Evolutionary conservation across 2,797 vertebrate species (phyloP).

Genomic region (Pterois miles): DNA sequence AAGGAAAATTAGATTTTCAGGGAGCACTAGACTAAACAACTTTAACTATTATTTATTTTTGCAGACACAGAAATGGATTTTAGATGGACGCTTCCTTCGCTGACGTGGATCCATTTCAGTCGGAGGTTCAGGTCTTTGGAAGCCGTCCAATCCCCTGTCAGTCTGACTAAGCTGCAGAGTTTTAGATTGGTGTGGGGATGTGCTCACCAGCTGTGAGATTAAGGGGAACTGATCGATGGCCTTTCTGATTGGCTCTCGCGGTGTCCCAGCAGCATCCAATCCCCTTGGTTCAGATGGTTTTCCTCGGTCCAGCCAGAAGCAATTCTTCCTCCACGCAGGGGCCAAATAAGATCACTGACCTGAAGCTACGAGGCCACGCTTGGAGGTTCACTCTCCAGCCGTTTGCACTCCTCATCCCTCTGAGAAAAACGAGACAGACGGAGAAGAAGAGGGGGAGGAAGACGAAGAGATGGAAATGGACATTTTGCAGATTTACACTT

Average conservation of each 20-base stretch:
- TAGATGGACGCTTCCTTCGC: slow-evolving; percentile 12
- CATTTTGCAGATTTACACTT: not conserved
- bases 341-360: slow-evolving; percentile 90
- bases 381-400: slow-evolving; percentile 51
- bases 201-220: slow-evolving; percentile 92
- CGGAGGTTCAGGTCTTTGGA: slow-evolving; percentile 84
- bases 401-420: slow-evolving; percentile 31
- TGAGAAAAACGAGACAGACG: slow-evolving; percentile 20
- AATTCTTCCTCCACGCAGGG: slow-evolving; percentile 83
- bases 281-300: slow-evolving; percentile 80
- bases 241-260: slow-evolving; percentile 86
- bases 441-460: not conserved
- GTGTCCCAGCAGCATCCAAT: slow-evolving; percentile 87
- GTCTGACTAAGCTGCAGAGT: slow-evolving; percentile 85
- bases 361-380: slow-evolving; percentile 82
- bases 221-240: slow-evolving; percentile 91
- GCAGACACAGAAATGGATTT: not conserved
- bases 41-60: slow-evolving; percentile 20
- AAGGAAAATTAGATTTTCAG: not conserved
- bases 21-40: not conserved
- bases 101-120: slow-evolving; percentile 39
- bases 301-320: slow-evolving; percentile 86
- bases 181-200: slow-evolving; percentile 89
- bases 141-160: slow-evolving; percentile 87
- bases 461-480: slow-evolving; percentile 3